Base-by-base conservation (phyloP, 2,797 vertebrate species). In the Toxotes lorentzi region DNA sequence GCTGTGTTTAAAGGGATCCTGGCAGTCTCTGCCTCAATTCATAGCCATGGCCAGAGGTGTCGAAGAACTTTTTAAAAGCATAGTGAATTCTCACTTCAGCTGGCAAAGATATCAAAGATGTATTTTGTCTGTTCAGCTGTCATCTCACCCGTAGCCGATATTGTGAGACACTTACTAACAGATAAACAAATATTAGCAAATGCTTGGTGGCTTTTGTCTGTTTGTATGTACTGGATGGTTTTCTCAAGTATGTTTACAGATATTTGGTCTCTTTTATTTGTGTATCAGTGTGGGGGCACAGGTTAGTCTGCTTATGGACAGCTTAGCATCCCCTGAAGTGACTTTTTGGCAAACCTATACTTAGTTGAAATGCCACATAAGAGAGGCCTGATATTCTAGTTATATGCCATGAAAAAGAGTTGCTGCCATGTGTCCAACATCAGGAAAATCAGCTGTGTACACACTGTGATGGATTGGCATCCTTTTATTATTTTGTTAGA, bases 321-420 rank as follows among this genome's bases (percentile, higher is more conserved):
- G 87, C 89, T 88, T 84, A 87, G 74, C 69, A 38, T 73, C 71
- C 63, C 60, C 68, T 68, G 53, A 81, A 84, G 74, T 82, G 81
- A 83, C 60, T 73, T 83, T 84, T 83, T 86, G 86, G 73, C 86
- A 84, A 70, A 62, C 35, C 30, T 24, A 30, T 2, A 16, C 32
- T 58, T n/a, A 64, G 65, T 56, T 58, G 45, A 76, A 82, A 77
- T 58, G 64, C 79, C 66, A 77, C 76, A 78, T 78, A n/a, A n/a
- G n/a, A n/a, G n/a, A n/a, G 81, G 73, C 35, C 48, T 74, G 70
- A 70, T 53, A 57, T 65, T 73, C 43, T 24, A 56, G 77, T 70
- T 40, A 43, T 48, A 27, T 60, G 66, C 48, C 69, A 58, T 71
- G 40, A 73, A 73, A 78, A 53, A 70, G 50, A 48, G 48, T 35